A percentile compares a stretch with the other conserved stretches of the same genome.
phyloP scores from a whole-genome alignment of 1,140 invertebrate species.

The Drosophila albomicans region DNA sequence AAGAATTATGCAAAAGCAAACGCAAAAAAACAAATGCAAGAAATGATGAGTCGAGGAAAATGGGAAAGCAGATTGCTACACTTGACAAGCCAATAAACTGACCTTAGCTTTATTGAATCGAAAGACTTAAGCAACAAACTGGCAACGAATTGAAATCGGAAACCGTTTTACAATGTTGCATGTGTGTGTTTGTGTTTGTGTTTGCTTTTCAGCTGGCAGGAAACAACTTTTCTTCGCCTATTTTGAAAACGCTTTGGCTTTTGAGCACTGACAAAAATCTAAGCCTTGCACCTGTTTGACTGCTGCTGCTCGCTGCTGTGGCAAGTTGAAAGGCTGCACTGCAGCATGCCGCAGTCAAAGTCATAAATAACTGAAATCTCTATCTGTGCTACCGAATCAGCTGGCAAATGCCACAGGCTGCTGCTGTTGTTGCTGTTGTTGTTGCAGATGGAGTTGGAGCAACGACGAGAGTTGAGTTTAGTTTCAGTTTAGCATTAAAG shows the following conservation, averaged over 20 bases:
- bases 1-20: neutral
- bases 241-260: slow-evolving; percentile 18
- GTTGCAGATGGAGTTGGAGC: neutral
- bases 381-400: slow-evolving; percentile 39
- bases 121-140: slow-evolving; percentile 58
- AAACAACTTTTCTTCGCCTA: slow-evolving; percentile 8
- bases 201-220: slow-evolving; percentile 2
- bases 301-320: slow-evolving; percentile 22
- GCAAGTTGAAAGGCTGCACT: slow-evolving; percentile 35
- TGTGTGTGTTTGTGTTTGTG: too few relatives aligned
- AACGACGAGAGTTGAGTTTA: neutral
- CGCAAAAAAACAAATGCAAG: slow-evolving; percentile 47
- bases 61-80: too few relatives aligned
- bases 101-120: slow-evolving; percentile 16
- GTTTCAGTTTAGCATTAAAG: too few relatives aligned
- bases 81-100: neutral
- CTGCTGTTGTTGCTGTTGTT: slow-evolving; percentile 18
- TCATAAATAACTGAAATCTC: slow-evolving; percentile 37
- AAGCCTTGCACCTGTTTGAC: slow-evolving; percentile 31
- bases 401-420: slow-evolving; percentile 15
- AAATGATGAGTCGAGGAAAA: slow-evolving; percentile 6
- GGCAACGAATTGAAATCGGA: slow-evolving; percentile 21
- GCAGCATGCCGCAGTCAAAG: slow-evolving; percentile 27
- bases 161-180: neutral
- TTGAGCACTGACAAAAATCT: slow-evolving; percentile 40